Conservation (phyloP, 2,797 vertebrate genomes). For the Mycteria americana region DNA sequence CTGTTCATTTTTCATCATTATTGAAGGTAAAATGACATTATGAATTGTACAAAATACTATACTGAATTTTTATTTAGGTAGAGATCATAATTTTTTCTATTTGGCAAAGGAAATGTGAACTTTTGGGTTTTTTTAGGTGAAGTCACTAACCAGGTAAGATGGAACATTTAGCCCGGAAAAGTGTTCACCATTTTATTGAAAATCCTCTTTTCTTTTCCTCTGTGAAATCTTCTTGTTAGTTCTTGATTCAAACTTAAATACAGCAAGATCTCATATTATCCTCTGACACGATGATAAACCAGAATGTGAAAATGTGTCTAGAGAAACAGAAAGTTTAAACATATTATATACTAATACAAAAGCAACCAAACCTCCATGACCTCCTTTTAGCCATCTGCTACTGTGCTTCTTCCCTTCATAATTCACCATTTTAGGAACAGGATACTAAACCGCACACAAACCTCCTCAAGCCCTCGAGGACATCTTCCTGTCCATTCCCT, state of each 20-base stretch:
- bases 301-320: neutral
- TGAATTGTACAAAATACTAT: neutral
- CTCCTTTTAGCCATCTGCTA: neutral
- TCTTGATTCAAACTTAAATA: neutral
- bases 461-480: neutral
- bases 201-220: neutral
- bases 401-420: neutral
- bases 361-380: neutral
- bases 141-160: neutral
- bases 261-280: neutral
- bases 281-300: neutral
- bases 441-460: neutral
- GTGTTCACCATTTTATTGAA: neutral
- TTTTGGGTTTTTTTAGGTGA: rapidly evolving
- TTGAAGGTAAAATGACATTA: neutral
- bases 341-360: neutral
- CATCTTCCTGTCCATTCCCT: neutral
- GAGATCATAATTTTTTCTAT: neutral
- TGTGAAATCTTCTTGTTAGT: neutral
- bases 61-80: neutral
- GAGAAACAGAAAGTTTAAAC: neutral
- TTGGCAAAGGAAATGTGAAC: neutral
- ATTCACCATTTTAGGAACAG: neutral
- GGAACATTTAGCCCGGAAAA: neutral
- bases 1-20: neutral